A percentile compares a stretch with the other conserved stretches of the same genome.
Evolutionary conservation across 2,888 invertebrate species (phyloP).

Genomic region (Drosophila monieri): DNA sequence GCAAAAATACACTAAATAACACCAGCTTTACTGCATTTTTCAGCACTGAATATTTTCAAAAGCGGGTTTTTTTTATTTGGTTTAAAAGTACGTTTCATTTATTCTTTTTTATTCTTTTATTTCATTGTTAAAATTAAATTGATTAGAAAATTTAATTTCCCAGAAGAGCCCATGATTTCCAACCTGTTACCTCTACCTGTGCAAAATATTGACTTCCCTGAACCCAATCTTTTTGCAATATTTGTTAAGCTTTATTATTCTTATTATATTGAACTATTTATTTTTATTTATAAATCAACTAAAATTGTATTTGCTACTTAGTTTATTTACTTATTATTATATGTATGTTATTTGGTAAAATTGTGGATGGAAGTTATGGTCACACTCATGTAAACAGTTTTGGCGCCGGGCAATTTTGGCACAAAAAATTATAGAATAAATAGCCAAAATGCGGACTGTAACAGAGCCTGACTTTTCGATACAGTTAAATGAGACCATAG

Average conservation of each 20-base stretch:
- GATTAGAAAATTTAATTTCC: background rate
- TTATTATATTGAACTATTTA: too few species aligned
- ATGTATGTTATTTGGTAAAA: background rate
- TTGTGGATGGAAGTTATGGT: background rate
- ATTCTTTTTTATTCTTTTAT: background rate
- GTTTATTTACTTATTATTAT: background rate
- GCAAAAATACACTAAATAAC: conserved; percentile 36
- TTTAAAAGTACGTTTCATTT: background rate
- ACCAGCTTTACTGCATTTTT: conserved; percentile 1
- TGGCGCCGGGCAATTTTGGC: conserved; percentile 24
- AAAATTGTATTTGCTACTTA: too few species aligned
- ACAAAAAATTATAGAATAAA: conserved; percentile 1
- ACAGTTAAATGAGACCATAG: conserved; percentile 85
- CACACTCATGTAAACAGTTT: conserved; percentile 14
- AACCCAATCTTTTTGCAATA: too few species aligned
- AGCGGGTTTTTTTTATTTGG: background rate
- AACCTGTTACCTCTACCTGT: too few species aligned
- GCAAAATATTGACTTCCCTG: too few species aligned
- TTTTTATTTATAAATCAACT: too few species aligned
- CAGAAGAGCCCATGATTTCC: background rate
- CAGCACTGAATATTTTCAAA: conserved; percentile 2
- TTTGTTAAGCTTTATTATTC: background rate
- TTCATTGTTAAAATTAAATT: background rate
- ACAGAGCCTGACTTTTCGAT: conserved; percentile 84
- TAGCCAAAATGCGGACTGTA: conserved; percentile 65